Conservation (phyloP, 2,888 invertebrate genomes). For the Lithophane leautieri region DNA sequence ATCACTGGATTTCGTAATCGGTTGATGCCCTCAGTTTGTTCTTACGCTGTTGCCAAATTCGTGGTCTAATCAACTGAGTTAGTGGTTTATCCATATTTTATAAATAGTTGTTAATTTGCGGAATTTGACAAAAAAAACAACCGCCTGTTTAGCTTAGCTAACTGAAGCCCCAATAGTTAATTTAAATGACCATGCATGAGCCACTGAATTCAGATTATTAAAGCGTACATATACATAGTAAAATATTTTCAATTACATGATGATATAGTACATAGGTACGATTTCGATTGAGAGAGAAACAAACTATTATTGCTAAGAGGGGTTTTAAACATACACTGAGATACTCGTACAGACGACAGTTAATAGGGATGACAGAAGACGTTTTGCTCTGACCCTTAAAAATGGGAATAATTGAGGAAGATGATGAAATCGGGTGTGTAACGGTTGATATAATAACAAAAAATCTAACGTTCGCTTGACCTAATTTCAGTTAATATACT, state of each 20-base stretch:
- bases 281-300: background rate
- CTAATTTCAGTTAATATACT: too few relatives aligned
- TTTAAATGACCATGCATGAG: background rate
- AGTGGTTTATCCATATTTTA: background rate
- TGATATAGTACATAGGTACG: too few relatives aligned
- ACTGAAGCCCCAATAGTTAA: background rate
- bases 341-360: too few relatives aligned
- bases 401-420: background rate
- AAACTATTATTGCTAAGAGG: background rate
- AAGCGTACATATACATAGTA: too few relatives aligned
- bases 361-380: background rate
- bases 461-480: too few relatives aligned
- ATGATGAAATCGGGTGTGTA: background rate
- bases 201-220: background rate
- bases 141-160: background rate
- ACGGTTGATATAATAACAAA: too few relatives aligned
- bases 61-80: background rate
- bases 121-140: conserved; percentile 12
- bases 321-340: background rate
- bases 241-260: background rate
- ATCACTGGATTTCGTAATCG: background rate
- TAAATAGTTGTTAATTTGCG: too few relatives aligned
- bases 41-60: background rate
- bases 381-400: background rate
- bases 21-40: background rate